Base-by-base conservation (phyloP, 2,797 vertebrate species). In the Vireo griseus region DNA sequence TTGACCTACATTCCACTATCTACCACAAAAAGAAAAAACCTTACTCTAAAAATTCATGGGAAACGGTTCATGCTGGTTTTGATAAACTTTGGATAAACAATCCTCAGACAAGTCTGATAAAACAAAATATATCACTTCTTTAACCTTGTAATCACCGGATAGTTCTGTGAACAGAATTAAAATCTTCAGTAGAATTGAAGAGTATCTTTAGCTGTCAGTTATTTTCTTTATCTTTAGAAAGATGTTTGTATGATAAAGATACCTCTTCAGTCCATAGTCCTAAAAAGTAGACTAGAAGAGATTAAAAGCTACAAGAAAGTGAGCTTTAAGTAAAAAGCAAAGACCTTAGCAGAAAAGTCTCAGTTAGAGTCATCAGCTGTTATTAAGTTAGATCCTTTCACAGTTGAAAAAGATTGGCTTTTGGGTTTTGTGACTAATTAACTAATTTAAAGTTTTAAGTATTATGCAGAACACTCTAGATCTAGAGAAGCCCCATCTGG, bases 21-120 rank as follows among this genome's bases (percentile, higher is more conserved):
- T 45, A 18, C 28, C 52, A 88, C 69, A 16, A 80, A 59, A 92
- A 65, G 35, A 50, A 74, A 57, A 83, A 52, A 7, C 3, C 29
- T 35, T 79, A 51, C 16, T 87, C 25, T 48, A 59, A 90, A 93
- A 96, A 67, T 44, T 59, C 29, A 82, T 68, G 66, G 86, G 90
- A 94, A 94, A 82, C 28, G 1, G 44, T 69, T 82, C 40, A 52
- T 45, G 63, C 12, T 75, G 35, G 5, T 94, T 91, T 84, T 90
- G 86, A 95, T 81, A 91, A 94, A 78, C 25, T 40, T 75, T 77
- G 44, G 75, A 80, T 68, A 92, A 92, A 88, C 69, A 90, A 45
- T 65, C 33, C 29, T 69, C 44, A 74, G 61, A 71, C 39, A 84
- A 81, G 58, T 66, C 48, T 59, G 13, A 54, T 74, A 72, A 90